Evolutionary conservation across 2,797 vertebrate genomes (phyloP).

Genomic region (Acropternis orthonyx): DNA sequence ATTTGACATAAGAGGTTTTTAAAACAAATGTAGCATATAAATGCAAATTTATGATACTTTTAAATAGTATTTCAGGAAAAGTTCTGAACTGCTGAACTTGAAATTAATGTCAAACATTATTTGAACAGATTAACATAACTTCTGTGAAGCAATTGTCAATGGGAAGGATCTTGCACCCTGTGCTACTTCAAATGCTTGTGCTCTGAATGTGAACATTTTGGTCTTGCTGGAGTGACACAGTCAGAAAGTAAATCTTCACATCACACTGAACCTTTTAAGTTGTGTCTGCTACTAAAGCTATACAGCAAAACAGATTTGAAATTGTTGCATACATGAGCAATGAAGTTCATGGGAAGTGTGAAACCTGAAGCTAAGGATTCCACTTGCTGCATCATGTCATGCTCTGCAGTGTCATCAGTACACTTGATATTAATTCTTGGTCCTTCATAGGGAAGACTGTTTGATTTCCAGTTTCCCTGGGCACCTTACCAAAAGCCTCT

Average conservation of each 20-base stretch:
- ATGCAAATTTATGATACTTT: background rate
- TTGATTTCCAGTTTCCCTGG: background rate
- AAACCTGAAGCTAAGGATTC: background rate
- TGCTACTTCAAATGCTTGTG: background rate
- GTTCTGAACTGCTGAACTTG: background rate
- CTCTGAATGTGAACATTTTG: background rate
- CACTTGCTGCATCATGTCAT: background rate
- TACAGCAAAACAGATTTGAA: background rate
- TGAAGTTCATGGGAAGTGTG: background rate
- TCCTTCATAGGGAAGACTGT: background rate
- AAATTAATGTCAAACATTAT: background rate
- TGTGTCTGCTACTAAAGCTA: background rate
- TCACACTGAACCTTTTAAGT: background rate
- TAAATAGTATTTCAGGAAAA: background rate
- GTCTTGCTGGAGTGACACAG: background rate
- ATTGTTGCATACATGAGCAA: background rate
- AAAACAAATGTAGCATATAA: background rate
- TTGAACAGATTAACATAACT: background rate
- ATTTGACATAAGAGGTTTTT: background rate
- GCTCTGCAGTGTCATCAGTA: background rate
- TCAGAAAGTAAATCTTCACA: background rate
- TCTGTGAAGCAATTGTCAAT: background rate
- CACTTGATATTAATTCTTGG: background rate
- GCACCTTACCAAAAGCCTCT: background rate
- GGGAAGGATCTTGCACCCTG: background rate